These are phyloP conservation scores for Brachyhypopomus gauderio DNA, from an alignment of 2,113 vertebrate genomes.

Conservation along the genomic window DNA sequence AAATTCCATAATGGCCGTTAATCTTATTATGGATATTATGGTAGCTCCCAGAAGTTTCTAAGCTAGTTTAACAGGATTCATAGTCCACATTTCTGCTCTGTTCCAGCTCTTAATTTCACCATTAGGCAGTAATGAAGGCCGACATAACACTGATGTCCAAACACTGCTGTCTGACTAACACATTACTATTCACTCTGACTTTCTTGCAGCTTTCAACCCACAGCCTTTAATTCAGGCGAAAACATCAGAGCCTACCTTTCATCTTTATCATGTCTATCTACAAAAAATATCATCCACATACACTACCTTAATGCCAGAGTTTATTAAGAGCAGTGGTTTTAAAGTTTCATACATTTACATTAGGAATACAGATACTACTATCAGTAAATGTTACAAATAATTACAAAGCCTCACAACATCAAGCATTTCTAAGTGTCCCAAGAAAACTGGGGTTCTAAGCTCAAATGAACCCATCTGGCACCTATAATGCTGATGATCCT, in stretches of 20 bases:
- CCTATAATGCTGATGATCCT: too few relatives aligned
- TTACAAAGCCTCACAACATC: neutral
- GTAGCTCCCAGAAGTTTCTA: too few relatives aligned
- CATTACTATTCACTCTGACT: neutral
- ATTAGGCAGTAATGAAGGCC: too few relatives aligned
- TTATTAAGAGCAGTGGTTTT: slow-evolving; percentile 7
- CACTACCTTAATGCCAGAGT: slow-evolving; percentile 3
- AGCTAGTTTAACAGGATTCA: too few relatives aligned
- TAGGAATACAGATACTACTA: neutral
- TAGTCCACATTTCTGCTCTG: too few relatives aligned
- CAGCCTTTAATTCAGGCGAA: neutral
- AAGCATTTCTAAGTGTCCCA: too few relatives aligned
- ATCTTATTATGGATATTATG: too few relatives aligned
- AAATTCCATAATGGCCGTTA: too few relatives aligned
- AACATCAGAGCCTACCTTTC: neutral
- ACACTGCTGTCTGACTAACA: neutral
- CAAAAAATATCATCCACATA: neutral
- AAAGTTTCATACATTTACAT: neutral
- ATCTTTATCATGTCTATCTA: neutral
- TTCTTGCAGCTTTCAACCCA: neutral
- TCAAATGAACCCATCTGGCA: too few relatives aligned
- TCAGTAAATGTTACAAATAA: neutral
- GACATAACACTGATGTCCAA: too few relatives aligned
- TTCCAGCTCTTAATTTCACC: too few relatives aligned
- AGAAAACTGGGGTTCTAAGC: too few relatives aligned